phyloP scores from a whole-genome alignment of 2,797 vertebrate genomes.

The Argya squamiceps region DNA sequence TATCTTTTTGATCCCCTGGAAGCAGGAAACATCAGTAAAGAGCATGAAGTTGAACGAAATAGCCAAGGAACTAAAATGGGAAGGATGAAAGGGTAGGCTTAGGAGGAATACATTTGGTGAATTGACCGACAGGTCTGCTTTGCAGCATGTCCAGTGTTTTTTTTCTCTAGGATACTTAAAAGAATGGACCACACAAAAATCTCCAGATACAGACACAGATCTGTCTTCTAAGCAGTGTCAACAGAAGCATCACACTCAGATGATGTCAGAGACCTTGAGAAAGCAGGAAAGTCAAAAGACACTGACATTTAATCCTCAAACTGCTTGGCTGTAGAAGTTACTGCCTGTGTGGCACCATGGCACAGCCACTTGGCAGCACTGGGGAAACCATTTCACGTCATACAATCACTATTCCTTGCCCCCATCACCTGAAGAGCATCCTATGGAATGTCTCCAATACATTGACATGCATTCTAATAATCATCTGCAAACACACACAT shows the following conservation, averaged over 20 bases:
- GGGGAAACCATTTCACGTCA: not conserved
- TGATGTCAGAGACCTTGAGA: not conserved
- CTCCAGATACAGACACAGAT: not conserved
- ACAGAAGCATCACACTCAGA: not conserved
- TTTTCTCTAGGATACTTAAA: not conserved
- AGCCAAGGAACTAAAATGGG: not conserved
- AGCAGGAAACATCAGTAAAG: not conserved
- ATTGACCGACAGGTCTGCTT: not conserved
- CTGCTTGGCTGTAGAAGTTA: not conserved
- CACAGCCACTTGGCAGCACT: not conserved
- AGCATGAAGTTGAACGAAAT: not conserved
- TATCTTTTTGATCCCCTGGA: not conserved
- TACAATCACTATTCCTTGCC: not conserved
- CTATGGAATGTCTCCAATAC: not conserved
- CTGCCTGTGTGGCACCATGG: fast-evolving
- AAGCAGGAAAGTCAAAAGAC: not conserved
- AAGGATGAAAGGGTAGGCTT: not conserved
- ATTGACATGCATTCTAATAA: not conserved
- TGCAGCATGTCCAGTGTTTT: not conserved
- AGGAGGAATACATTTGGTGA: not conserved
- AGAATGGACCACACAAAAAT: not conserved
- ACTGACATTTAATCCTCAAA: not conserved
- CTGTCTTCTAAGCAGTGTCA: not conserved
- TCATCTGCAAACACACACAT: not conserved
- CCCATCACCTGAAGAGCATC: not conserved